Percentiles rank a stretch among this genome's conserved stretches.
Conservation (phyloP, 1,140 invertebrate species). For the Agrypnia vestita region DNA sequence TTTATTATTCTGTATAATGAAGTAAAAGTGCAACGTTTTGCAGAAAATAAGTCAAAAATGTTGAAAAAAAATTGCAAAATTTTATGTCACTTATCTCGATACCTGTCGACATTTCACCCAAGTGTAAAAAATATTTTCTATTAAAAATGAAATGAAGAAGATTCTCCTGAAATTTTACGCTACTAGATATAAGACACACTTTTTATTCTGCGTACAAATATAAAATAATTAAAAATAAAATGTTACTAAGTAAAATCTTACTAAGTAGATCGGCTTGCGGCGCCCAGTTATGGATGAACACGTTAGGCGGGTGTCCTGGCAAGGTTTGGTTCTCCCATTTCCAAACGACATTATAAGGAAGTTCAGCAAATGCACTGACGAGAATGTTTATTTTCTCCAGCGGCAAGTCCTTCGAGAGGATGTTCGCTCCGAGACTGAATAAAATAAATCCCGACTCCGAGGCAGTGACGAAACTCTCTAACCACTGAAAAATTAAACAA, state of each 20-base stretch:
- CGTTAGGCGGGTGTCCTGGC: constrained; percentile 61
- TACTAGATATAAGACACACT: too few species aligned
- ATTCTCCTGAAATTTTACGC: too few species aligned
- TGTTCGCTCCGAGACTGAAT: constrained; percentile 73
- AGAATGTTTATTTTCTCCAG: constrained; percentile 65
- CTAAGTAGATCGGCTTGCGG: constrained; percentile 73
- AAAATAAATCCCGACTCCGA: constrained; percentile 66
- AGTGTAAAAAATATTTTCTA: too few species aligned
- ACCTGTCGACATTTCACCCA: too few species aligned
- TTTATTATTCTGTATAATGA: too few species aligned
- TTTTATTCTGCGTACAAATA: too few species aligned
- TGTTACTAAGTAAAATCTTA: constrained; percentile 60
- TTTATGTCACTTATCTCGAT: too few species aligned
- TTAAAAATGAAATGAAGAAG: too few species aligned
- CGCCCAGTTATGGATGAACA: constrained; percentile 70
- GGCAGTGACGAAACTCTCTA: constrained; percentile 61
- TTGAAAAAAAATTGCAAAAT: too few species aligned
- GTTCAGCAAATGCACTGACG: constrained; percentile 67
- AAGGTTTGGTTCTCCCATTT: constrained; percentile 69
- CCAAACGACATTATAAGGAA: constrained; percentile 71
- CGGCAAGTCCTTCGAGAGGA: constrained; percentile 66
- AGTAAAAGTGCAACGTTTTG: too few species aligned
- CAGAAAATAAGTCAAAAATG: too few species aligned
- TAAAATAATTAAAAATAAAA: too few species aligned
- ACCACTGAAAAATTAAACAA: constrained; percentile 60